Evolutionary conservation across 2,888 invertebrate genomes (phyloP).

Genomic region (Nomada fabriciana): DNA sequence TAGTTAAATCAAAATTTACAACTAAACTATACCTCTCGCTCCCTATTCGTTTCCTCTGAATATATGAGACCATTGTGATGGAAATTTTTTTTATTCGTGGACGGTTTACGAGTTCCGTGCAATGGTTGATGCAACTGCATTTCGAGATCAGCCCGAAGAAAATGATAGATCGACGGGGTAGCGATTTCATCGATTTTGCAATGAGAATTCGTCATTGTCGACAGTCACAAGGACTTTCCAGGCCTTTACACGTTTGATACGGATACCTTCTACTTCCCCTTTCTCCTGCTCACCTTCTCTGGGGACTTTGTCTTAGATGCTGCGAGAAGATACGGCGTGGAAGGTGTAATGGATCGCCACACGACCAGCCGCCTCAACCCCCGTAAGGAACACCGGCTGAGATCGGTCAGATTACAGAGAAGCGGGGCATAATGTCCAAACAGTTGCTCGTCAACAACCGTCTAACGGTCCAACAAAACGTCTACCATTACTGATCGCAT

Average conservation of each 20-base stretch:
- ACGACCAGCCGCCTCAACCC: slow-evolving; percentile 72
- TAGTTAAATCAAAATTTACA: too few relatives aligned
- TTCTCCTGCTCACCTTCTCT: slow-evolving; percentile 49
- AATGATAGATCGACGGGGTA: slow-evolving; percentile 73
- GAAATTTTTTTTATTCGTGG: too few relatives aligned
- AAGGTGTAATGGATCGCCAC: slow-evolving; percentile 81
- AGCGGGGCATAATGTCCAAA: slow-evolving; percentile 80
- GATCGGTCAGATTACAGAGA: slow-evolving; percentile 80
- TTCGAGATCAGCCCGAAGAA: slow-evolving; percentile 16
- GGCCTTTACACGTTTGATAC: slow-evolving; percentile 67
- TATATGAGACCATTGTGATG: too few relatives aligned
- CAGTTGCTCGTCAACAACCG: slow-evolving; percentile 80
- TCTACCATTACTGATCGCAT: slow-evolving; percentile 66
- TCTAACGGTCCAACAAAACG: slow-evolving; percentile 74
- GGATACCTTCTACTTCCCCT: slow-evolving; percentile 64
- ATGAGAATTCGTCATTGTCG: slow-evolving; percentile 78
- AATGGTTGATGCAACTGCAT: slow-evolving; percentile 34
- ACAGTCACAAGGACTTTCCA: slow-evolving; percentile 67
- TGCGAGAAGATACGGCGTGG: slow-evolving; percentile 75
- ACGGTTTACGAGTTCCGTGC: slow-evolving; percentile 47
- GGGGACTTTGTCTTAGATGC: slow-evolving; percentile 77
- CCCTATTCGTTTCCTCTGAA: too few relatives aligned
- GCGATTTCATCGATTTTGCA: slow-evolving; percentile 72
- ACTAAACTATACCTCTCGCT: too few relatives aligned
- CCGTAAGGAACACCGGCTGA: slow-evolving; percentile 69